Conservation (phyloP, 2,113 vertebrate genomes). For the Otolemur garnettii region DNA sequence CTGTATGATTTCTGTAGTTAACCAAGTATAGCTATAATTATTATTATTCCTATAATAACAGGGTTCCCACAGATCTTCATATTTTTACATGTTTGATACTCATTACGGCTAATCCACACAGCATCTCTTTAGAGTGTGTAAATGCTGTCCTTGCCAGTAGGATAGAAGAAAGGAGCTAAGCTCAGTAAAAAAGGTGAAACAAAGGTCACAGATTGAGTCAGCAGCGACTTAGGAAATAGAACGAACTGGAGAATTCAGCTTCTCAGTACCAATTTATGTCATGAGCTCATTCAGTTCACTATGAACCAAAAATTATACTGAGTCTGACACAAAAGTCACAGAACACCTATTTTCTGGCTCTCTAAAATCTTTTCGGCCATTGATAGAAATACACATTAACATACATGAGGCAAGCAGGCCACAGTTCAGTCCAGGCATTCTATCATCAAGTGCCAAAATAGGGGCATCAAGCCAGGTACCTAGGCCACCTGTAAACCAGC, state of each 20-base stretch:
- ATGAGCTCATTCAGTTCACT: constrained; percentile 18
- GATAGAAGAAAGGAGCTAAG: neutral
- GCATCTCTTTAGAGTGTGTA: constrained; percentile 51
- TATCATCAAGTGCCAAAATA: neutral
- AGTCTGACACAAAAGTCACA: constrained; percentile 4
- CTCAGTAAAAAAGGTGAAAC: constrained; percentile 62
- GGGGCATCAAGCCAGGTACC: neutral
- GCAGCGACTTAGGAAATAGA: constrained; percentile 37
- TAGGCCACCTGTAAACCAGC: too few relatives aligned
- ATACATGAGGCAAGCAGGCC: neutral
- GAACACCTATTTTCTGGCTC: neutral
- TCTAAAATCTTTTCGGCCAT: neutral
- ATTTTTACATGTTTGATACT: constrained; percentile 73
- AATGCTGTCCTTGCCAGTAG: constrained; percentile 63
- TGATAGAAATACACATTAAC: constrained; percentile 14
- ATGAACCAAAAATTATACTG: constrained; percentile 28
- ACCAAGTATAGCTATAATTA: constrained; percentile 71
- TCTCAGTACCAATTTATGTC: constrained; percentile 45
- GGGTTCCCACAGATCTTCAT: constrained; percentile 68
- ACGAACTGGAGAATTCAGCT: constrained; percentile 50
- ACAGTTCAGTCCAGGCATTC: neutral
- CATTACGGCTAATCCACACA: constrained; percentile 76
- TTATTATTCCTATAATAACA: constrained; percentile 76
- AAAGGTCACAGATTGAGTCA: constrained; percentile 69
- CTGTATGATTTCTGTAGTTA: constrained; percentile 73